These are phyloP conservation scores for Scelioninae gen. 1 DNA, from an alignment of 2,888 invertebrate genomes.

Conservation along the genomic window DNA sequence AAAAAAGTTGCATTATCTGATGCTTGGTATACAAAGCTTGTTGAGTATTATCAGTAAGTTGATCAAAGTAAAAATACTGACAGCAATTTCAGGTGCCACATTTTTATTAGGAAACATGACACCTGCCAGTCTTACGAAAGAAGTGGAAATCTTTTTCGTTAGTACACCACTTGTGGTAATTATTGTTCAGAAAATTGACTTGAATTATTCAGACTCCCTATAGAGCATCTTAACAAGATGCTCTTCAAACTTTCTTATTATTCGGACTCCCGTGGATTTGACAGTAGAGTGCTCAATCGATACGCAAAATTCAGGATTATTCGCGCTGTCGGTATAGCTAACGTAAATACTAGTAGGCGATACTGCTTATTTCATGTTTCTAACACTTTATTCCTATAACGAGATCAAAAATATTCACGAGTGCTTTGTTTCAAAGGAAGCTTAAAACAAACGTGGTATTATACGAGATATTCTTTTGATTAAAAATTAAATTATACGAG, in stretches of 20 bases:
- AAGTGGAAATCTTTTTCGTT: slow-evolving; percentile 43
- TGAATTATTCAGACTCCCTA: slow-evolving; percentile 76
- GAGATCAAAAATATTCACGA: no score
- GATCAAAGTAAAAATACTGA: no score
- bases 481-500: background rate
- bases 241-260: slow-evolving; percentile 73
- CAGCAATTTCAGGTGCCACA: no score
- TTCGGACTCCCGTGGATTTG: slow-evolving; percentile 67
- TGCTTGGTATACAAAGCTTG: no score
- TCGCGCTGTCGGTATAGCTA: slow-evolving; percentile 39
- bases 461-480: background rate
- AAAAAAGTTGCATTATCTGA: no score
- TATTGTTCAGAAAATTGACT: slow-evolving; percentile 76
- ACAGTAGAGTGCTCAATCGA: slow-evolving; percentile 40
- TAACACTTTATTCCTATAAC: background rate
- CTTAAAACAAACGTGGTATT: background rate
- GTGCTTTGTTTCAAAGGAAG: no score
- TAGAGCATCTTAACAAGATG: slow-evolving; percentile 76
- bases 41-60: no score
- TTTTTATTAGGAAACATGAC: slow-evolving; percentile 55
- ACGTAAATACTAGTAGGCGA: slow-evolving; percentile 4
- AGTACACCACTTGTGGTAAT: slow-evolving; percentile 67
- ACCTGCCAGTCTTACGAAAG: slow-evolving; percentile 46
- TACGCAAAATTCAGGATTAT: slow-evolving; percentile 45
- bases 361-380: slow-evolving; percentile 15